These are phyloP conservation scores for Aphaenogaster rudis DNA, from an alignment of 1,140 invertebrate species.

Conservation along the genomic window DNA sequence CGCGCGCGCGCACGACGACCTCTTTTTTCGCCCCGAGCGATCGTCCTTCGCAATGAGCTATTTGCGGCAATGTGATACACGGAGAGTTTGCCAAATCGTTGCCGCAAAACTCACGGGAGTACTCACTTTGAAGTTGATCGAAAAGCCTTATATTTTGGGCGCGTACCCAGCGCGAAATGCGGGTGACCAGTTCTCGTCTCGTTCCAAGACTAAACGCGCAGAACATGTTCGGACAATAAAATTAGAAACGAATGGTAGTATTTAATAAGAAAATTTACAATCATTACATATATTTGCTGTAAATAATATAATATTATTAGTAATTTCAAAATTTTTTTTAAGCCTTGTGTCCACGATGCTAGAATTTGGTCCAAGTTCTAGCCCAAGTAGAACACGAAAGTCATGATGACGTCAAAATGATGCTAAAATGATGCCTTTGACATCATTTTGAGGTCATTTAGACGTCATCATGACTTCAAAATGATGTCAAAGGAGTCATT, in stretches of 20 bases:
- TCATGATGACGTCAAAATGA: too few relatives aligned
- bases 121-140: background rate
- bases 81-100: conserved; percentile 46
- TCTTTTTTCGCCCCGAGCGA: conserved; percentile 7
- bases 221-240: background rate
- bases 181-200: background rate
- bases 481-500: too few relatives aligned
- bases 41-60: conserved; percentile 59
- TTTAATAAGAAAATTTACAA: background rate
- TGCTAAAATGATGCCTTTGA: too few relatives aligned
- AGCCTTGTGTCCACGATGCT: too few relatives aligned
- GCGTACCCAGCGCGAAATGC: background rate
- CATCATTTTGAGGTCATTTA: too few relatives aligned
- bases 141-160: conserved; percentile 6
- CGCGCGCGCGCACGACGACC: background rate
- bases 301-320: background rate
- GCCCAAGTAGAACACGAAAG: too few relatives aligned
- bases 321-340: background rate
- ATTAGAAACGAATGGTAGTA: background rate
- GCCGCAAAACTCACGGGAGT: background rate
- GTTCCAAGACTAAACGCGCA: background rate
- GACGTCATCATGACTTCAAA: too few relatives aligned
- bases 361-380: too few relatives aligned
- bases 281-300: background rate
- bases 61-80: conserved; percentile 36